Conservation (phyloP, 2,797 vertebrate species). For the Brotula barbata region DNA sequence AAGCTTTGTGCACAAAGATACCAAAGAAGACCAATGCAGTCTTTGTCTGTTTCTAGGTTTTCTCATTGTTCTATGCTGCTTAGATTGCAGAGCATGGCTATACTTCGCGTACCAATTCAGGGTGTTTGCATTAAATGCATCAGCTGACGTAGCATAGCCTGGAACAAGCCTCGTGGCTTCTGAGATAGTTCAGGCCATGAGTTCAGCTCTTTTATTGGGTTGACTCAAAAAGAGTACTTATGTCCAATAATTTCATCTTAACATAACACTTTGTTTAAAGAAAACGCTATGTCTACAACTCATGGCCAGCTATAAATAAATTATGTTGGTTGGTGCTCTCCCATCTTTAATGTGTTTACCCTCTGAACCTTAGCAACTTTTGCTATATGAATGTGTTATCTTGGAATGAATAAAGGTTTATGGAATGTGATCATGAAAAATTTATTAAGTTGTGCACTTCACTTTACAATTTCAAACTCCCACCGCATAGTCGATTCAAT, state of each 20-base stretch:
- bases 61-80: constrained; percentile 47
- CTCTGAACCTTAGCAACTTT: not conserved
- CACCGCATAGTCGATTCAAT: not conserved
- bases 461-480: constrained; percentile 13
- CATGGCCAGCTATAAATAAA: constrained; percentile 4
- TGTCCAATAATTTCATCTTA: constrained; percentile 65
- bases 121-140: constrained; percentile 26
- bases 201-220: constrained; percentile 14
- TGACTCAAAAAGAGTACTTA: constrained; percentile 48
- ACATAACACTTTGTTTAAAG: constrained; percentile 24
- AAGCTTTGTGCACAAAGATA: constrained; percentile 60
- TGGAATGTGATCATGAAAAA: constrained; percentile 18
- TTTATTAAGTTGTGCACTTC: constrained; percentile 9
- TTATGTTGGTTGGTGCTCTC: not conserved
- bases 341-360: constrained; percentile 10
- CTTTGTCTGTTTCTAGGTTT: constrained; percentile 49
- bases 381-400: constrained; percentile 27
- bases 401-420: constrained; percentile 18
- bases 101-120: constrained; percentile 32
- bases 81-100: constrained; percentile 42
- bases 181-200: constrained; percentile 19
- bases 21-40: constrained; percentile 74
- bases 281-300: constrained; percentile 15
- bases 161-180: constrained; percentile 14
- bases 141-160: constrained; percentile 22